Base-by-base conservation (phyloP, 30 jellyfish, hydroid and myxozoan species). In the Sanderia malayensis region DNA sequence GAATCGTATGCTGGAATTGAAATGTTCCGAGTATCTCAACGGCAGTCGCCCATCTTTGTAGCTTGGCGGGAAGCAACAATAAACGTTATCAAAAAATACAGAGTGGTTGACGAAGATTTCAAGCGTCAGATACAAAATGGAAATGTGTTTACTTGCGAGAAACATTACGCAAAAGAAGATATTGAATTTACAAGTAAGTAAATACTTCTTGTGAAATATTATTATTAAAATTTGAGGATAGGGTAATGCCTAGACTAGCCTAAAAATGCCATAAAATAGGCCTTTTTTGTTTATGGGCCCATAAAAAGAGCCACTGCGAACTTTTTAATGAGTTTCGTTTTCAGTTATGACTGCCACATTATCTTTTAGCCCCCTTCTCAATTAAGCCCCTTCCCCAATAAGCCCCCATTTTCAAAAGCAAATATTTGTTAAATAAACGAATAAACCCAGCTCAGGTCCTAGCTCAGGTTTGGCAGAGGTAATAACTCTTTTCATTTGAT, bases 141-240 rank as follows among this genome's bases (percentile, higher is more conserved):
- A 31, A 65, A 65, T 65, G 62, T 65, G 23, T 28, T 23, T 6
- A 31, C 62, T 4, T 65, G 78, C 31, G 60, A 65, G 31, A 41
- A 31, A 65, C 62, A 65, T 65, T 41, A 65, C 62, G 20, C 37
- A 34, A 18, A 32, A 28, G 78, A 65, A 31, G 78, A 65, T 65
- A 65, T 65, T 34, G 78, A 65, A 34, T 65, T 25, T 34, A 65
- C 78, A 65, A 65, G 62, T 65, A 65, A 60, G 73, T 60, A 23
- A n/a, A 24, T 25, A 49, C 64, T 49, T 49, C 64, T 41, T 41
- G 55, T 41, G 55, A 41, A 41, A 41, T 41, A 41, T 41, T 41
- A 41, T 41, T 41, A 41, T 41, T 41, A 41, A 41, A 41, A 41
- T 41, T 41, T 41, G 55, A 41, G 11, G 8, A 41, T 41, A 41